Evolutionary conservation across 2,113 vertebrate species (phyloP).

Genomic region (Heloderma charlesbogerti): DNA sequence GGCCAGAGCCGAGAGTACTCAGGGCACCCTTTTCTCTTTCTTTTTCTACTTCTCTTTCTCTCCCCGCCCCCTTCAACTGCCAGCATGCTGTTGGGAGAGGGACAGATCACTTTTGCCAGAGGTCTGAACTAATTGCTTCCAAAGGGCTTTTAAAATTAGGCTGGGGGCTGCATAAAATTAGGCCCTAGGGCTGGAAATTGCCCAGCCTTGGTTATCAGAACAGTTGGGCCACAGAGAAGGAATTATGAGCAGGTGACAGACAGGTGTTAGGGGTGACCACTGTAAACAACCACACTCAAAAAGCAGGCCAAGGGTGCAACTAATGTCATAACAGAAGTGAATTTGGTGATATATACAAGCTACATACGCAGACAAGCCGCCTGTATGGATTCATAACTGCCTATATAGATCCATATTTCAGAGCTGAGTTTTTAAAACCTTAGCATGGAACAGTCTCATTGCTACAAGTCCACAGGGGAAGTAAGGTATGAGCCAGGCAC

Average conservation of each 20-base stretch:
- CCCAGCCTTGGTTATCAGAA: not conserved
- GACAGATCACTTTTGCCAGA: too few relatives aligned
- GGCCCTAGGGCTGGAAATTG: not conserved
- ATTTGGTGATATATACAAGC: not conserved
- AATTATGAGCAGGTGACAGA: not conserved
- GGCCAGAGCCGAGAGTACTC: too few relatives aligned
- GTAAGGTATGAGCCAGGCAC: not conserved
- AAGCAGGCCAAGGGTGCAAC: not conserved
- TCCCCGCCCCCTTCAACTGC: not conserved
- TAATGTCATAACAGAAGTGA: too few relatives aligned
- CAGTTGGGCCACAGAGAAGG: not conserved
- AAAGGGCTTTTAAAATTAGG: not conserved
- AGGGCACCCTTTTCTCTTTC: not conserved
- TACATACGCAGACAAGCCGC: not conserved
- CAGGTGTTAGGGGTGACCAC: not conserved
- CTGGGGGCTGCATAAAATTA: not conserved
- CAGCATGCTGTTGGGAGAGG: not conserved
- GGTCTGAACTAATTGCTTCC: too few relatives aligned
- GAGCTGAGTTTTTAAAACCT: not conserved
- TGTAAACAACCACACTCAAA: not conserved
- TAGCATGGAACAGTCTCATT: not conserved
- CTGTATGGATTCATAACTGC: not conserved
- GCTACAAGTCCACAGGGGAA: not conserved
- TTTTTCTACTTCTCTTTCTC: not conserved
- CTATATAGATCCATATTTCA: not conserved